Base-by-base conservation (phyloP, 2,797 vertebrate species). In the Myotis planiceps region DNA sequence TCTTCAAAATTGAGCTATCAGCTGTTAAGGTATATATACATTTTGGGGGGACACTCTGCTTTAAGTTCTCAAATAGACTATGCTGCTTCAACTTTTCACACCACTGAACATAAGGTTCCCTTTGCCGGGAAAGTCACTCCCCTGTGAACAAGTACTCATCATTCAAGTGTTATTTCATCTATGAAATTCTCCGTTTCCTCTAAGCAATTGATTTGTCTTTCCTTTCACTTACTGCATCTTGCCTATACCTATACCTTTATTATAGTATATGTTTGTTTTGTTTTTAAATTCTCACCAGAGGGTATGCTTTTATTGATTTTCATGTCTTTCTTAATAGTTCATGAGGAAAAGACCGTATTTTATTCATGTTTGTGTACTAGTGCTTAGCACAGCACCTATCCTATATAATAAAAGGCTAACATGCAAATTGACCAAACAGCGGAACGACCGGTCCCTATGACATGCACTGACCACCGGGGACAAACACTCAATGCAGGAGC, bases 61-160 rank as follows among this genome's bases (percentile, higher is more conserved):
- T 69, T 32, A 84, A 92, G 34, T 71, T 89, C 55, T 88, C 55
- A 65, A 34, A 84, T 1, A 60, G 23, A 14, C 37, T 88, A 34
- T 15, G 53, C 51, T 78, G 60, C 71, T 86, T 92, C 88, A 65
- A 83, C 34, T 86, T 95, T 83, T 86, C 82, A 95, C 47, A 83
- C 10, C 34, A 66, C 13, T 87, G 19, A 71, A 74, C 15, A 10
- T 27, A 76, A 88, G 65, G 63, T 65, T 79, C 32, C 9, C 34
- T 71, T 32, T 65, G 47, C 53, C 37, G 78, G 34, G 39, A 60
- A 92, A 85, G 45, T 23, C 74, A 92, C 27, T 37, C 45, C 21
- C 29, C 13, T 72, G 27, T 63, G 18, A 94, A n/a, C 37, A 75
- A 92, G 23, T n/a, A 82, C n/a, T 53, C 60, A 80, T 32, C 37